phyloP scores from a whole-genome alignment of 2,888 invertebrate genomes.

The Amblyjoppa fuscipennis region DNA sequence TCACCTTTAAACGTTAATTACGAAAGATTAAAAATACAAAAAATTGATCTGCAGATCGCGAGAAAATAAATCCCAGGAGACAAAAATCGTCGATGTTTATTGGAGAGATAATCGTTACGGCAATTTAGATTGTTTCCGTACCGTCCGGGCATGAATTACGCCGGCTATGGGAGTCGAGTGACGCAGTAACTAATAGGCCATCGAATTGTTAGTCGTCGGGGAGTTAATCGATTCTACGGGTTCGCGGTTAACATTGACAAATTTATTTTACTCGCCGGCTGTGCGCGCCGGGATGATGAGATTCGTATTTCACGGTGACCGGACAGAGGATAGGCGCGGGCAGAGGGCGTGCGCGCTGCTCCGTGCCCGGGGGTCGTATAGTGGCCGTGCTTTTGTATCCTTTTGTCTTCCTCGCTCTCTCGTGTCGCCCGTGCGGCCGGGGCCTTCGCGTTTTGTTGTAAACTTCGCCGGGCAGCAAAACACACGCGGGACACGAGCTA shows the following conservation, averaged over 20 bases:
- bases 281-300: not conserved
- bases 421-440: not conserved
- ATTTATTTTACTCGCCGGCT: constrained; percentile 57
- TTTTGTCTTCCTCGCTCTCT: constrained; percentile 23
- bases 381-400: constrained; percentile 30
- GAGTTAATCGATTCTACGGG: constrained; percentile 56
- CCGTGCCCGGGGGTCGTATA: constrained; percentile 37
- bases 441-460: constrained; percentile 42
- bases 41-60: not conserved
- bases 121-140: not conserved
- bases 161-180: constrained; percentile 5
- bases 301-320: constrained; percentile 60
- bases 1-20: too few species aligned
- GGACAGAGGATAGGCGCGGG: constrained; percentile 37
- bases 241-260: constrained; percentile 55
- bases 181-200: constrained; percentile 51
- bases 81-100: not conserved
- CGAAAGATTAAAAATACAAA: not conserved
- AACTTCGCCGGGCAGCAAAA: constrained; percentile 35
- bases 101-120: not conserved
- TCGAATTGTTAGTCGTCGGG: constrained; percentile 52
- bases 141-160: constrained; percentile 3
- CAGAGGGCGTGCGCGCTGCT: constrained; percentile 3
- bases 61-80: not conserved
- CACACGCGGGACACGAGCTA: constrained; percentile 25